Evolutionary conservation across 2,888 invertebrate genomes (phyloP).

Genomic region (Ophonus ardosiacus): DNA sequence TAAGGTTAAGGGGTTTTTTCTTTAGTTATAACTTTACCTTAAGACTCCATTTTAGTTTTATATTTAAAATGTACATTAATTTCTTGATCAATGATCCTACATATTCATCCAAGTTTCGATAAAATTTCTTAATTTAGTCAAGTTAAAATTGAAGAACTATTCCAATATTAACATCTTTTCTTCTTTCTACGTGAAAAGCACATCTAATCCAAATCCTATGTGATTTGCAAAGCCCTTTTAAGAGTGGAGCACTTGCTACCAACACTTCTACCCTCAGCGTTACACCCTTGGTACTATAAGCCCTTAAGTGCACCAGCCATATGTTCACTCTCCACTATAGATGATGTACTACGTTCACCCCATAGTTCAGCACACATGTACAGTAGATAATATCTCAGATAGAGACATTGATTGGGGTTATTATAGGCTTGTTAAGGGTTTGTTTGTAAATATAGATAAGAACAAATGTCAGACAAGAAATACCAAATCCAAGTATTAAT

Average conservation of each 20-base stretch:
- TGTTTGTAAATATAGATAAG: slow-evolving; percentile 24
- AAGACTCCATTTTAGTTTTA: too few relatives aligned
- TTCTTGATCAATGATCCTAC: too few relatives aligned
- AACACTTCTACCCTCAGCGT: neutral
- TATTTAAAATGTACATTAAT: too few relatives aligned
- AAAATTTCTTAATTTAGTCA: too few relatives aligned
- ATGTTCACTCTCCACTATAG: neutral
- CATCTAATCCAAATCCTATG: neutral
- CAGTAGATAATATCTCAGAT: neutral
- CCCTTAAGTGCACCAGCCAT: slow-evolving; percentile 13
- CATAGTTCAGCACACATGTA: neutral
- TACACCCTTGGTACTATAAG: neutral
- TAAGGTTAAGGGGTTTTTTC: too few relatives aligned
- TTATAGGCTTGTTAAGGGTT: slow-evolving; percentile 15
- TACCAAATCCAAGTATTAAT: too few relatives aligned
- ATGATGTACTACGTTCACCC: neutral
- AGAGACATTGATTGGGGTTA: slow-evolving; percentile 5
- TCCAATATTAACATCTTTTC: neutral
- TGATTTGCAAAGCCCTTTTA: neutral
- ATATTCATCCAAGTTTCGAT: too few relatives aligned
- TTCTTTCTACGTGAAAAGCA: neutral
- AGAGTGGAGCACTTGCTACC: neutral
- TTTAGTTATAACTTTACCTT: too few relatives aligned
- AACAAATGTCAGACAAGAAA: neutral
- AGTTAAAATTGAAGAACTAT: too few relatives aligned